These are phyloP conservation scores for Rhincodon typus DNA, from an alignment of 2,797 vertebrate genomes.

Conservation along the genomic window DNA sequence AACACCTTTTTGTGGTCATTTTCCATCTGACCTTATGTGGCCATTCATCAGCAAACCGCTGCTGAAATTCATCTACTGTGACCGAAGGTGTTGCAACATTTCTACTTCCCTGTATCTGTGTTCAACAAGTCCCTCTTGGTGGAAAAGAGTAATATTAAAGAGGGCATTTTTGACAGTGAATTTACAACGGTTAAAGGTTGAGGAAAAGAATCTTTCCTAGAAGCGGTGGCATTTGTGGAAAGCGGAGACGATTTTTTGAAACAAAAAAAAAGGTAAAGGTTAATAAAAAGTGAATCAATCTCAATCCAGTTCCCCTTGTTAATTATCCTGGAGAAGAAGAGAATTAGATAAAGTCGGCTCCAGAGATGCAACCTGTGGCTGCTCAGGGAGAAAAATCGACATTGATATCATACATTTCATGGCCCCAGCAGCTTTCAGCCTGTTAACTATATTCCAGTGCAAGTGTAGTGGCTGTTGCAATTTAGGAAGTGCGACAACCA, in stretches of 20 bases:
- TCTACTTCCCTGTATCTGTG: neutral
- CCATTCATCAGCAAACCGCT: neutral
- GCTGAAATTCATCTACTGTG: neutral
- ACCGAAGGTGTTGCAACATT: neutral
- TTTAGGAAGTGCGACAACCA: neutral
- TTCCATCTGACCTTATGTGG: neutral
- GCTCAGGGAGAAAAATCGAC: neutral
- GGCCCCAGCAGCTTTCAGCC: neutral
- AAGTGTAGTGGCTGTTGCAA: neutral
- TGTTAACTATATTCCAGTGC: neutral
- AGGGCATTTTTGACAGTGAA: neutral
- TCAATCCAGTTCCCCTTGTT: neutral
- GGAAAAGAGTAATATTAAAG: neutral
- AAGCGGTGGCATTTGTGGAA: neutral
- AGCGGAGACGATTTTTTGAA: neutral
- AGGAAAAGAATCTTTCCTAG: neutral
- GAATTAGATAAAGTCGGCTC: neutral
- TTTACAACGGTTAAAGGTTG: neutral
- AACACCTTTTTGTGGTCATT: too few species aligned
- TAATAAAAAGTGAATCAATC: neutral
- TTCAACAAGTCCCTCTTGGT: neutral
- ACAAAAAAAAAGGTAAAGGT: neutral
- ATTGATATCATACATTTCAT: neutral
- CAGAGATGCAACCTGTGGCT: neutral
- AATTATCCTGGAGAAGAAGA: neutral